Evolutionary conservation across 1,140 invertebrate genomes (phyloP).

Genomic region (Drosophila melanogaster): DNA sequence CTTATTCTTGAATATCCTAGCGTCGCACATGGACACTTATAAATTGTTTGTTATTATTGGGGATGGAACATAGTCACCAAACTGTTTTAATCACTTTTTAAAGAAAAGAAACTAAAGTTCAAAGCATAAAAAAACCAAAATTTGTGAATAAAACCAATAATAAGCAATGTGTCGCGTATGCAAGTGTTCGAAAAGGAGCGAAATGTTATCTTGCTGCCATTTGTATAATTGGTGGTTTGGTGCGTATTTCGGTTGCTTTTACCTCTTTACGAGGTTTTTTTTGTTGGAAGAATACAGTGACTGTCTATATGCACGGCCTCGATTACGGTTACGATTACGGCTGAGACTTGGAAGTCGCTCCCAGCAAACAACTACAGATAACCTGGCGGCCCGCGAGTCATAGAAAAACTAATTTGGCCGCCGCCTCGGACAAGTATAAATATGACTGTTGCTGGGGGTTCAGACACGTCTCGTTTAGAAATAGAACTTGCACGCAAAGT

Average conservation of each 20-base stretch:
- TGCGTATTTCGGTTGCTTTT: neutral
- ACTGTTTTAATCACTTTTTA: too few species aligned
- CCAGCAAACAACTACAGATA: constrained; percentile 54
- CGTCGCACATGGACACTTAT: too few species aligned
- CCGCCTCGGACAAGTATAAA: constrained; percentile 77
- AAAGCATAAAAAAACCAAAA: too few species aligned
- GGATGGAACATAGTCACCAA: too few species aligned
- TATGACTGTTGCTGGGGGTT: constrained; percentile 75
- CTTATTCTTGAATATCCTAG: too few species aligned
- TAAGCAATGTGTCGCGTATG: neutral
- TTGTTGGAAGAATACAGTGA: neutral
- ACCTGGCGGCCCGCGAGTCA: constrained; percentile 72
- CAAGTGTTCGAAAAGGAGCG: neutral
- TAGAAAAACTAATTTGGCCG: constrained; percentile 83
- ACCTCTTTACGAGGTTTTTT: constrained; percentile 3
- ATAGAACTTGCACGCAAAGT: constrained; percentile 74
- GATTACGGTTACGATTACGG: constrained; percentile 7
- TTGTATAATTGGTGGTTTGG: neutral
- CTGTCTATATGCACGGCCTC: constrained; percentile 2
- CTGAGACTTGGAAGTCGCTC: constrained; percentile 6
- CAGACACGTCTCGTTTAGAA: constrained; percentile 71
- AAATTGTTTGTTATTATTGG: too few species aligned
- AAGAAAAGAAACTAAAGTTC: too few species aligned
- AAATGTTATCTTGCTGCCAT: too few species aligned
- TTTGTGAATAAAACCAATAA: too few species aligned